These are phyloP conservation scores for Heliconius ethilla DNA, from an alignment of 2,888 invertebrate genomes.

Conservation along the genomic window DNA sequence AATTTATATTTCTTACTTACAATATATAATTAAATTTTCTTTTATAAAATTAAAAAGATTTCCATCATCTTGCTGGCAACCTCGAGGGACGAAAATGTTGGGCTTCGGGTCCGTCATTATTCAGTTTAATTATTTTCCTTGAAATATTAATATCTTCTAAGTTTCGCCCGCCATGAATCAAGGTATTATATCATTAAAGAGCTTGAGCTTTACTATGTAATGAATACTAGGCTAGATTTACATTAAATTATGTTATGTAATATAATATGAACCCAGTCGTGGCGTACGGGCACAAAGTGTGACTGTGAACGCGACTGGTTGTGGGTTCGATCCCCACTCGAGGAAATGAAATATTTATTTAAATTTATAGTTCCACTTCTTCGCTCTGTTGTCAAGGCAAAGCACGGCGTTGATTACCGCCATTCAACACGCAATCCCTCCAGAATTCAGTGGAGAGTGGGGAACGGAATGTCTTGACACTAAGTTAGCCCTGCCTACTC, in stretches of 20 bases:
- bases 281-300: no score
- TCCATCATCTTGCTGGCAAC: slow-evolving; percentile 11
- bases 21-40: slow-evolving; percentile 3
- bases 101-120: slow-evolving; percentile 25
- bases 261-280: not conserved
- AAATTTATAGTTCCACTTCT: no score
- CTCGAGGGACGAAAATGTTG: slow-evolving; percentile 22
- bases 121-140: slow-evolving; percentile 31
- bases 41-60: slow-evolving; percentile 20
- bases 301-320: no score
- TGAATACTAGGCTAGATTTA: not conserved
- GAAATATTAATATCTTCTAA: slow-evolving; percentile 31
- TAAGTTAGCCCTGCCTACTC: not conserved
- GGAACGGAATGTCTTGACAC: not conserved
- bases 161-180: slow-evolving; percentile 22
- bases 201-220: not conserved
- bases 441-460: no score
- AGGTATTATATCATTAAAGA: slow-evolving; percentile 20
- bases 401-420: no score
- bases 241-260: not conserved
- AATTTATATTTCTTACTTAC: not conserved
- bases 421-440: no score
- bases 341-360: no score
- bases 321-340: no score
- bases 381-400: no score